phyloP scores from a whole-genome alignment of 2,113 vertebrate genomes.

The Mormyrus iriodes region DNA sequence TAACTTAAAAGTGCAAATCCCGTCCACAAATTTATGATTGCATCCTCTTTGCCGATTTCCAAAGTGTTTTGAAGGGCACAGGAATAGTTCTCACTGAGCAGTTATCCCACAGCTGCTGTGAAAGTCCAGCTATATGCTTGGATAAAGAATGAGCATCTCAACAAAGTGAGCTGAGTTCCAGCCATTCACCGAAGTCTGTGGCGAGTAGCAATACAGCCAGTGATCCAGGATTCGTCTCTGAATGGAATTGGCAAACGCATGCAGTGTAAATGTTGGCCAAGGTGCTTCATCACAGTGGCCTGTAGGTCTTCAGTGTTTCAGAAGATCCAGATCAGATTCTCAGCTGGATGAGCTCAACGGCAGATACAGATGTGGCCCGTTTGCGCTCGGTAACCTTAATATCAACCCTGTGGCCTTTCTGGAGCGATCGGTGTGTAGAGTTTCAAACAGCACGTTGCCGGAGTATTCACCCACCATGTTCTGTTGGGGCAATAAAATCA shows the following conservation, averaged over 20 bases:
- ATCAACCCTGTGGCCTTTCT: background rate
- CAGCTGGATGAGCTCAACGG: background rate
- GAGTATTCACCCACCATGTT: slow-evolving; percentile 10
- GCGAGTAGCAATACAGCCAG: background rate
- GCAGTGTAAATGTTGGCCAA: background rate
- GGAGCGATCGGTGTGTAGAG: background rate
- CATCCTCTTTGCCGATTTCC: background rate
- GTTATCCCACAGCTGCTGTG: background rate
- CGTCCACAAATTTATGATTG: slow-evolving; percentile 1
- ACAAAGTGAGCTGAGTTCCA: background rate
- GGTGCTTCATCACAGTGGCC: background rate
- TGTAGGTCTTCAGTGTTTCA: background rate
- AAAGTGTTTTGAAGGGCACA: background rate
- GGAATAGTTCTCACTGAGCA: background rate
- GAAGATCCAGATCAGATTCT: background rate
- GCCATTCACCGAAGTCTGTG: background rate
- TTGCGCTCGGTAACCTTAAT: background rate
- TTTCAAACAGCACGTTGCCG: background rate
- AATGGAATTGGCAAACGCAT: background rate
- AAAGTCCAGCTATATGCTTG: background rate
- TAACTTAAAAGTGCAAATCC: slow-evolving; percentile 10
- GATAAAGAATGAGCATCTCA: background rate
- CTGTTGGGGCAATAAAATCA: slow-evolving; percentile 44
- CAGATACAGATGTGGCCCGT: background rate
- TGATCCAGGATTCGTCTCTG: background rate